These are phyloP conservation scores for Nomada hirtipes DNA, from an alignment of 2,888 invertebrate genomes.

Conservation along the genomic window DNA sequence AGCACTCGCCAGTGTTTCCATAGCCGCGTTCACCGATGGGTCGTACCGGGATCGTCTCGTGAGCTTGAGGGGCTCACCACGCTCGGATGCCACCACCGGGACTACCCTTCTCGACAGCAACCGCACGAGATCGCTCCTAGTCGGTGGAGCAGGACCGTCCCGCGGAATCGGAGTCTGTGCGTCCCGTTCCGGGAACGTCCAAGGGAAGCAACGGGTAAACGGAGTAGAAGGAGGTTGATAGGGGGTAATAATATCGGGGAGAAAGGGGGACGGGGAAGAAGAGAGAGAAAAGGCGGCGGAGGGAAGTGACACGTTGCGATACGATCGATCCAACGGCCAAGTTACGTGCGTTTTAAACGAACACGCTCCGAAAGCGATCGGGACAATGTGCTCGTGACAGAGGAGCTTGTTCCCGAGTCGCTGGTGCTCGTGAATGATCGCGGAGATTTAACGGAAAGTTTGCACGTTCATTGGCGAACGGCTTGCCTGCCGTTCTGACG, in stretches of 20 bases:
- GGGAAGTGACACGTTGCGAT: slow-evolving; percentile 70
- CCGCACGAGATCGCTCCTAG: neutral
- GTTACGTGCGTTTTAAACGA: slow-evolving; percentile 37
- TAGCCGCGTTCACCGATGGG: slow-evolving; percentile 78
- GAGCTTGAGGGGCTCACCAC: slow-evolving; percentile 41
- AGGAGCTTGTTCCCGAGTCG: slow-evolving; percentile 1
- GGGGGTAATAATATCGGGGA: neutral
- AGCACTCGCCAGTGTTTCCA: slow-evolving; percentile 72
- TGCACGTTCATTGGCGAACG: neutral
- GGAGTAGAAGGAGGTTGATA: neutral
- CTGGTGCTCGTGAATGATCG: neutral
- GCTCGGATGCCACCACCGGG: slow-evolving; percentile 13
- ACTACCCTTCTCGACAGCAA: neutral
- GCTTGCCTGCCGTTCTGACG: neutral
- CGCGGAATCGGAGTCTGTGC: neutral
- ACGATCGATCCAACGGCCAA: slow-evolving; percentile 69
- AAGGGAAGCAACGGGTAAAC: slow-evolving; percentile 5
- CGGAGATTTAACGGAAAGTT: slow-evolving; percentile 8
- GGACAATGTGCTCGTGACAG: slow-evolving; percentile 69
- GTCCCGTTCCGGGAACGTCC: slow-evolving; percentile 1
- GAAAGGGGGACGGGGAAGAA: neutral
- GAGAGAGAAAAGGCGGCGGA: slow-evolving; percentile 13
- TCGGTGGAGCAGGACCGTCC: neutral
- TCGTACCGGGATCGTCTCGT: slow-evolving; percentile 59
- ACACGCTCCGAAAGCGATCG: slow-evolving; percentile 31